Percentiles rank a stretch among this genome's conserved stretches.
Conservation (phyloP, 2,797 vertebrate species). For the Thalassophryne amazonica region DNA sequence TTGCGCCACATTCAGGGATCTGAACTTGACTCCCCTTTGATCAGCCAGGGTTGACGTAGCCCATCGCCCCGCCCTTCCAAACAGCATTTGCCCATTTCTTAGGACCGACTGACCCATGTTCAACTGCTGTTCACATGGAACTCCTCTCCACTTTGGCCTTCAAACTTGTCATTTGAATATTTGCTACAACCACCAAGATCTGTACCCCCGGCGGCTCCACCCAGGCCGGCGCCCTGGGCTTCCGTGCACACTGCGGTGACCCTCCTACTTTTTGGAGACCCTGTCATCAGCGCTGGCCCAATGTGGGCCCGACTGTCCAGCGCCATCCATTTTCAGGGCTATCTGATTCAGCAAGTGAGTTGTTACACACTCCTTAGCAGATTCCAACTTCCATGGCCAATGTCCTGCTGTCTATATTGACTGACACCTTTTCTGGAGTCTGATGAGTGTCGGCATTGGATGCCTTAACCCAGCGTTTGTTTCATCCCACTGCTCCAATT, state of each 20-base stretch:
- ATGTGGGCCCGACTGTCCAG: constrained; percentile 35
- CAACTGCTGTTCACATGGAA: constrained; percentile 34
- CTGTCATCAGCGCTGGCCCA: constrained; percentile 9
- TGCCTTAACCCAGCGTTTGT: constrained; percentile 6
- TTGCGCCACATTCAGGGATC: constrained; percentile 19
- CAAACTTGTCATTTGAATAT: constrained; percentile 40
- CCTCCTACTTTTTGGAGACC: constrained; percentile 9
- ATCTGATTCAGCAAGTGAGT: constrained; percentile 41
- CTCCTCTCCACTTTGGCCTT: constrained; percentile 28
- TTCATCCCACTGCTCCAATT: constrained; percentile 10
- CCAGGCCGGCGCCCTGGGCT: constrained; percentile 13
- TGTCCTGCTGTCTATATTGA: constrained; percentile 42
- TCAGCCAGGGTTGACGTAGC: not conserved
- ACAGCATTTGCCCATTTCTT: constrained; percentile 15
- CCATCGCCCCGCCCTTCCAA: constrained; percentile 10
- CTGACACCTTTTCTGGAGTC: constrained; percentile 26
- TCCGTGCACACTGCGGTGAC: no score
- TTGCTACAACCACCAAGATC: constrained; percentile 36
- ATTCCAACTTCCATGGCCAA: no score
- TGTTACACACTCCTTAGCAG: constrained; percentile 41
- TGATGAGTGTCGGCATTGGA: constrained; percentile 1
- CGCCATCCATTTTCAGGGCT: constrained; percentile 40
- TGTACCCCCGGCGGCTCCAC: constrained; percentile 29
- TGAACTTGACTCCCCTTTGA: constrained; percentile 20
- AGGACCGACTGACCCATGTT: constrained; percentile 41